Percentiles rank a stretch among this genome's conserved stretches.
Evolutionary conservation across 2,797 vertebrate genomes (phyloP).

Genomic region (Oceanodroma leucorhoa): DNA sequence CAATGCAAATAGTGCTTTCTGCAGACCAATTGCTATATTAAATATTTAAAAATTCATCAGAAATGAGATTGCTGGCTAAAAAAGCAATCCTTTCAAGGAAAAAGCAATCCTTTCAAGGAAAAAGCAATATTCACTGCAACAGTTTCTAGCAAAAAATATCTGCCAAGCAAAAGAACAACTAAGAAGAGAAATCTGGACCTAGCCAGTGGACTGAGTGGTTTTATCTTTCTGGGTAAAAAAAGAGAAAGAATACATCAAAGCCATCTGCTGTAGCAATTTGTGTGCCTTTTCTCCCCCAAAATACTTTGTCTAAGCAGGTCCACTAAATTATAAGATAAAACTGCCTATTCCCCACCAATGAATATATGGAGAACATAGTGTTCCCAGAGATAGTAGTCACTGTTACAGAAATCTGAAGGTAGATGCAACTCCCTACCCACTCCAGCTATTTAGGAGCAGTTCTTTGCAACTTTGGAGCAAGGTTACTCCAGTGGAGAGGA

Average conservation of each 20-base stretch:
- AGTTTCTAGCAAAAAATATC: not conserved
- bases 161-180: not conserved
- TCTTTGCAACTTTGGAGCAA: not conserved
- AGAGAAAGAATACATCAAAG: not conserved
- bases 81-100: not conserved
- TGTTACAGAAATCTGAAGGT: not conserved
- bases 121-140: not conserved
- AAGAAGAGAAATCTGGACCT: not conserved
- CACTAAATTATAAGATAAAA: not conserved
- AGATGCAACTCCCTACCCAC: not conserved
- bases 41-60: conserved; percentile 30
- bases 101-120: not conserved
- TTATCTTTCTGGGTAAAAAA: not conserved
- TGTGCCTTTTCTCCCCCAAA: not conserved
- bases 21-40: not conserved
- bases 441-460: not conserved
- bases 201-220: not conserved
- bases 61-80: not conserved
- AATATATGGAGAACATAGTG: not conserved
- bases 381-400: not conserved
- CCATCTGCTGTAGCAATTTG: not conserved
- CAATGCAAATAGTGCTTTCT: not conserved
- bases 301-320: not conserved
- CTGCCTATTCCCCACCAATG: not conserved
- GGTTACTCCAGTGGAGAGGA: not conserved